Conservation (phyloP, 2,113 vertebrate genomes). For the Xiphorhynchus elegans region DNA sequence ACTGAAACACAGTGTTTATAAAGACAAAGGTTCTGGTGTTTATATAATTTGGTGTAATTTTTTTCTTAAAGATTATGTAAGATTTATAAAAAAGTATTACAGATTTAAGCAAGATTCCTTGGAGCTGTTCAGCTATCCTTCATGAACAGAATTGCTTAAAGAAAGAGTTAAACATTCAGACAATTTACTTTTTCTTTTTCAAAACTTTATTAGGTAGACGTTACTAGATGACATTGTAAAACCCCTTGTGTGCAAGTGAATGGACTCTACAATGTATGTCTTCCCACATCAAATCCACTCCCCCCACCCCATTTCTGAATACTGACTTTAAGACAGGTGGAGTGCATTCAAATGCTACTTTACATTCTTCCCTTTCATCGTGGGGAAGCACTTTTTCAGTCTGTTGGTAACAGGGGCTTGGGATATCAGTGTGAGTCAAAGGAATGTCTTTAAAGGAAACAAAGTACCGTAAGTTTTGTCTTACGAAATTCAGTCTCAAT, state of each 20-base stretch:
- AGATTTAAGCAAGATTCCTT: background rate
- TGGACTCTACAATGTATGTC: background rate
- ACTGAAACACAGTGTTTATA: background rate
- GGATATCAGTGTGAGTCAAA: slow-evolving; percentile 3
- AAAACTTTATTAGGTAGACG: slow-evolving; percentile 74
- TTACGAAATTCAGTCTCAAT: slow-evolving; percentile 30
- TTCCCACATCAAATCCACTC: background rate
- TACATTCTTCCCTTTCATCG: background rate
- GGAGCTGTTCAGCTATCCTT: background rate
- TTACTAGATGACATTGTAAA: slow-evolving; percentile 46
- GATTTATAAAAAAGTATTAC: background rate
- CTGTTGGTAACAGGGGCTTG: background rate
- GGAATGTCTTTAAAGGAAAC: slow-evolving; percentile 35
- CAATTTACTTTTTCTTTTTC: slow-evolving; percentile 50
- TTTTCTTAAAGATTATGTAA: background rate
- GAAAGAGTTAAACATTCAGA: slow-evolving; percentile 34
- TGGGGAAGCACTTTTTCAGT: slow-evolving; percentile 26
- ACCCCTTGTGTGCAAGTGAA: slow-evolving; percentile 46
- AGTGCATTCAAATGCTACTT: background rate
- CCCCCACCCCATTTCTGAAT: background rate
- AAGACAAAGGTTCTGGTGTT: background rate
- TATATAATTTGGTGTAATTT: background rate
- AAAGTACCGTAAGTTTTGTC: slow-evolving; percentile 1
- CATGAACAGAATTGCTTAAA: background rate
- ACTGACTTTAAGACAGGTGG: background rate